phyloP scores from a whole-genome alignment of 2,888 invertebrate genomes.

The Nomada ferruginata region DNA sequence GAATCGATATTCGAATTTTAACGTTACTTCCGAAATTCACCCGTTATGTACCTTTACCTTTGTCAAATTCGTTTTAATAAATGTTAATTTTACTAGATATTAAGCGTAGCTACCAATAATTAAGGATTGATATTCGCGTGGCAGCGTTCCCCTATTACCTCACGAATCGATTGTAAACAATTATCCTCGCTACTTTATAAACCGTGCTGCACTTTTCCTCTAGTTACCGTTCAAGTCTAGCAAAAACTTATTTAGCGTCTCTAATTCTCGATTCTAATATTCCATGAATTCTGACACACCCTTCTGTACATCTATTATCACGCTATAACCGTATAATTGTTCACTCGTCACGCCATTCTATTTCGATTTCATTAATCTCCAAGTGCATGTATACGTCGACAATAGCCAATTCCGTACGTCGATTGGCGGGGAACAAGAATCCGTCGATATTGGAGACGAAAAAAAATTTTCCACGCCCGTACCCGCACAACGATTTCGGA shows the following conservation, averaged over 20 bases:
- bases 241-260: background rate
- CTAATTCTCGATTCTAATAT: background rate
- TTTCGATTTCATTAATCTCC: background rate
- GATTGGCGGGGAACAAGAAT: conserved; percentile 8
- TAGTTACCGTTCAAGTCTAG: conserved; percentile 4
- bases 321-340: conserved; percentile 4
- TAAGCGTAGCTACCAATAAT: background rate
- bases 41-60: background rate
- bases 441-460: background rate
- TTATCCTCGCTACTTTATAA: conserved; percentile 34
- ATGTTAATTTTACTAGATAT: background rate
- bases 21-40: background rate
- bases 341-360: background rate
- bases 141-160: conserved; percentile 33
- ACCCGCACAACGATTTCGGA: background rate
- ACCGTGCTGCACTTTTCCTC: conserved; percentile 17
- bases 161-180: conserved; percentile 39
- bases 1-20: background rate
- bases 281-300: conserved; percentile 3
- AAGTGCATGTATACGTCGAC: background rate
- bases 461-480: background rate
- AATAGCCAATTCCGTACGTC: background rate
- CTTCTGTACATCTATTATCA: background rate
- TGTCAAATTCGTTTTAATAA: background rate
- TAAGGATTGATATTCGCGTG: conserved; percentile 29